Percentiles rank a stretch among this genome's conserved stretches.
phyloP scores from a whole-genome alignment of 2,797 vertebrate species.

The Coregonus ussuriensis region DNA sequence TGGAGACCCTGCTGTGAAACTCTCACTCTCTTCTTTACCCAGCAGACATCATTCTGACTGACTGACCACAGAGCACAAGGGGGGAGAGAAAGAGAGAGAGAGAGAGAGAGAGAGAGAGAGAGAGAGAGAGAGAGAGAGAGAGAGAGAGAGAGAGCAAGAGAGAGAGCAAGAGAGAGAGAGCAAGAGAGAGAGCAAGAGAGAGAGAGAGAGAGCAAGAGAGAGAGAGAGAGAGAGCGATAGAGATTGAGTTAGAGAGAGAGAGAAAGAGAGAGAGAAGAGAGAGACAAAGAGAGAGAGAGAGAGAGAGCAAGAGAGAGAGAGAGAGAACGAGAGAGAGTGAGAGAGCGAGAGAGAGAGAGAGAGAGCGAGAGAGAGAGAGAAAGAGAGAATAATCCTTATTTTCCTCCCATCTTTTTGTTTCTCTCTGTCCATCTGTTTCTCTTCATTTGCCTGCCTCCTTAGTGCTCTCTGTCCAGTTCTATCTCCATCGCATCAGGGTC shows the following conservation, averaged over 20 bases:
- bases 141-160: conserved; percentile 3
- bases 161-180: background rate
- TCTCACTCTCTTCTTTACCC: background rate
- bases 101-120: background rate
- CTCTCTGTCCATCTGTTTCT: too few species aligned
- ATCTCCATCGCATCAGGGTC: background rate
- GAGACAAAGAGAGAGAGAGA: background rate
- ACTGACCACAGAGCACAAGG: background rate
- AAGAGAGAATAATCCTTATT: background rate
- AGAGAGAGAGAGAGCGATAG: too few species aligned
- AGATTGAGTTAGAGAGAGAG: too few species aligned
- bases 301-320: background rate
- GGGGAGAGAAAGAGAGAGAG: conserved; percentile 3
- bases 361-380: background rate
- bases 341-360: background rate
- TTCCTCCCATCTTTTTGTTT: conserved; percentile 1
- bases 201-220: background rate
- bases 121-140: background rate
- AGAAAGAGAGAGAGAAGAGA: conserved; percentile 1
- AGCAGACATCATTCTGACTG: background rate
- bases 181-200: background rate
- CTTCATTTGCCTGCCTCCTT: background rate
- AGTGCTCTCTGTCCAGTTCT: background rate
- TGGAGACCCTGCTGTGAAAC: background rate
- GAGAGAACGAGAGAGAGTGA: conserved; percentile 4